A percentile compares a stretch with the other conserved stretches of the same genome.
phyloP scores from a whole-genome alignment of 2,113 vertebrate genomes.

The Saiga tatarica region DNA sequence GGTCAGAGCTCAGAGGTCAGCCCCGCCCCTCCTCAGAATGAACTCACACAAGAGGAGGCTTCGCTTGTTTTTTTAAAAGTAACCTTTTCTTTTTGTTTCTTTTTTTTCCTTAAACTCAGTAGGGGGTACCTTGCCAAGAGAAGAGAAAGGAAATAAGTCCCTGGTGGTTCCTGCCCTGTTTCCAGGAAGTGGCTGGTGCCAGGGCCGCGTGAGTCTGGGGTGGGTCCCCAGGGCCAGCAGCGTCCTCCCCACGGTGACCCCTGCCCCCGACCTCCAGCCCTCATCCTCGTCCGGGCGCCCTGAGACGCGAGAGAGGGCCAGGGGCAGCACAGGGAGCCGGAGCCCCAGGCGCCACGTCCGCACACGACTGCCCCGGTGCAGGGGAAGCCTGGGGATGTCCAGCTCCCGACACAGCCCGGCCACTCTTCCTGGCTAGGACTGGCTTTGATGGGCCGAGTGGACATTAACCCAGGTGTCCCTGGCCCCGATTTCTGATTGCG shows the following conservation, averaged over 20 bases:
- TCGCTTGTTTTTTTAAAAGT: not conserved
- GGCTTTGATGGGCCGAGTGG: not conserved
- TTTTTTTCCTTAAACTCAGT: not conserved
- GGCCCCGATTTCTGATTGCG: not conserved
- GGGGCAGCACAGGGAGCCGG: not conserved
- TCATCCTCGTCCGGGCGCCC: not conserved
- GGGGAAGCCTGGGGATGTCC: not conserved
- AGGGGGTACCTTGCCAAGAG: not conserved
- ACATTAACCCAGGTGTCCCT: not conserved
- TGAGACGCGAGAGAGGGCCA: not conserved
- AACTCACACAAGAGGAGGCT: not conserved
- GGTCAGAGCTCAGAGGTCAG: not conserved
- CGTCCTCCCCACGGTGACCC: not conserved
- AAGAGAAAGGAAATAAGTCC: not conserved
- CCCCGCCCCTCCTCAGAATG: not conserved
- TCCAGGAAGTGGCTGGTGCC: not conserved
- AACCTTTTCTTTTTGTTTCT: not conserved
- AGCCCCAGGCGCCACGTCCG: accelerated
- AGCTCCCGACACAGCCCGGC: accelerated
- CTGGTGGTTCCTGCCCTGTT: not conserved
- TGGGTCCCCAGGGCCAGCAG: not conserved
- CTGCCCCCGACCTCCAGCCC: not conserved
- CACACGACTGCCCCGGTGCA: not conserved
- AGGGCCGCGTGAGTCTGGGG: not conserved
- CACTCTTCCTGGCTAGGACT: not conserved